Evolutionary conservation across 2,113 vertebrate species (phyloP), one percentile per base, ranked within the genome.

Genomic region (Malurus melanocephalus): DNA sequence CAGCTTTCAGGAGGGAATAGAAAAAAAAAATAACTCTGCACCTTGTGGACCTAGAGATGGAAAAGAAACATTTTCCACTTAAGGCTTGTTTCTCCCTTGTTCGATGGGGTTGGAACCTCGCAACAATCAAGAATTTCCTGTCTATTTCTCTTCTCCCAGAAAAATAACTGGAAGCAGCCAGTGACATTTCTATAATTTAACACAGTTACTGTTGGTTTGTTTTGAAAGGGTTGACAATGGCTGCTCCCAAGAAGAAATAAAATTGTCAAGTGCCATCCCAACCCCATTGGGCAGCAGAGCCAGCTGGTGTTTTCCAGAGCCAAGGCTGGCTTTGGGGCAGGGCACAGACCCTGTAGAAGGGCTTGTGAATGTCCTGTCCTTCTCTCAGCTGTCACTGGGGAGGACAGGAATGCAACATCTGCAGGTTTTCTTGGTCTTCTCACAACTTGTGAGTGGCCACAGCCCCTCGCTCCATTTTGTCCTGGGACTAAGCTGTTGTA

Each of bases 241-340:
- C 56, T 62, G 19, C 19, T 86, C 27, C 16, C 22, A 49, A 21
- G 59, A 48, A 46, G 24, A 52, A 74, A 45, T 26, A 7, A 66
- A 80, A 11, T 9, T 46, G 26, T 23, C 20, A 8, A 5, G 13
- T 24, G 18, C 21, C 0, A 0, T 0, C 6, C 7, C 3, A 55
- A 28, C 15, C 3, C 1, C 1, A 0, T 1, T 10, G n/a, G 42
- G 27, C 62, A 30, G 32, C 55, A 69, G 78, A 64, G 40, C 19
- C 51, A 38, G 35, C 45, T 32, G 67, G 3, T 2, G 1, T 45
- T 43, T 32, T 43, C 27, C 24, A 62, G 27, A 22, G 38, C 43
- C 6, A 4, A 22, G 59, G 16, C n/a, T 45, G 72, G 28, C 46
- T 49, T 43, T 42, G 57, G 40, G 35, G 16, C 38, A 53, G 18